Base-by-base conservation (phyloP, 2,797 vertebrate genomes). In the Momotus momota region DNA sequence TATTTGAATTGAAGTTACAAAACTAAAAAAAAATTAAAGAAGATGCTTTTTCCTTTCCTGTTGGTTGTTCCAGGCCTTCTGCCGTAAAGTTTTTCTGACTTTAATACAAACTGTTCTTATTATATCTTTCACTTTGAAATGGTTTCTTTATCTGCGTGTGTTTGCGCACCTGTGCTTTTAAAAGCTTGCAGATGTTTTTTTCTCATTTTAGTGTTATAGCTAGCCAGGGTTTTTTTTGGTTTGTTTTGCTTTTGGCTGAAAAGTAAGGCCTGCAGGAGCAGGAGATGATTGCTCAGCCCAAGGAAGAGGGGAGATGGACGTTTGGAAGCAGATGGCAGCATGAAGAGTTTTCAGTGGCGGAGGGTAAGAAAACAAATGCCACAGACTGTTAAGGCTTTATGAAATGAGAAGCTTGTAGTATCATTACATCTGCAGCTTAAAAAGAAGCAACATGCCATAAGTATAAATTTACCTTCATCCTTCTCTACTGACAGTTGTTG, bases 141-240 rank as follows among this genome's bases (percentile, higher is more conserved):
- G 13, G 17, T 72, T 87, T 77, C 72, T 92, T 90, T 80, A 77
- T 96, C 45, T 91, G 3, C 1, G 1, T 57, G 17, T 66, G 14
- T 51, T 38, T 3, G 1, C 2, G 0, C 22, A 18, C 7, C 6
- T 89, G 81, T 69, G 74, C 66, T 95, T 96, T 94, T 75, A 79
- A 86, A 93, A 94, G 55, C 91, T 94, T 97, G 43, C 90, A 97
- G 88, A 94, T 97, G 94, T 23, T 93, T 93, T 88, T 86, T 97
- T 82, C 84, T 92, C 93, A 93, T 88, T 64, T 96, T 90, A 66
- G 27, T 40, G 3, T 78, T 89, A 85, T 38, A 85, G 48, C 71
- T 91, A 83, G 70, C 45, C 49, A 14, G 43, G 23, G 1, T 2
- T 43, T 51, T 51, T 49, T 67, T 10, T 91, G 26, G 22, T 81